Conservation (phyloP, 2,888 invertebrate species). For the Anorthoa munda region DNA sequence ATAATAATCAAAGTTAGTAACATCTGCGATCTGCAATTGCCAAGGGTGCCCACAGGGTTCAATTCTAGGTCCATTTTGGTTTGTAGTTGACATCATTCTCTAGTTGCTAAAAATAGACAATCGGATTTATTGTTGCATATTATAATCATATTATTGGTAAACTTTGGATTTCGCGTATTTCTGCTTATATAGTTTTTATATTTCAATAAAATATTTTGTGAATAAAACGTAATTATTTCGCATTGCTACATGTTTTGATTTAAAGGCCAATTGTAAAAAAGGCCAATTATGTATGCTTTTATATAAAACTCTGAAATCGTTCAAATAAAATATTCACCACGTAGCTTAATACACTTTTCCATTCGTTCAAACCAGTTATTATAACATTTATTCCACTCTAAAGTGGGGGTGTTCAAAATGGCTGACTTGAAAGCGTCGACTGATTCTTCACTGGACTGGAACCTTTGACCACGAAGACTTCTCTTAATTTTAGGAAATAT, state of each 20-base stretch:
- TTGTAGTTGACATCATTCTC: neutral
- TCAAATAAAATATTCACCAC: too few species aligned
- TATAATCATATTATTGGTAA: neutral
- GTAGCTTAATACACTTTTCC: too few species aligned
- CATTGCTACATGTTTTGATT: constrained; percentile 16
- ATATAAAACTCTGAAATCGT: neutral
- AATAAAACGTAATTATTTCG: neutral
- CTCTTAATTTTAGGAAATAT: too few species aligned
- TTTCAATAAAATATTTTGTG: constrained; percentile 11
- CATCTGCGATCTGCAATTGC: neutral
- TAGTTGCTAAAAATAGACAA: neutral
- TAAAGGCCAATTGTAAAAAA: constrained; percentile 6
- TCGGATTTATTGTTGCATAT: constrained; percentile 3
- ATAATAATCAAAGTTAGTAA: neutral
- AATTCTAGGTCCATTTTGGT: neutral
- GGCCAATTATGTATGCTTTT: neutral
- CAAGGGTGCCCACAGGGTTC: constrained; percentile 7
- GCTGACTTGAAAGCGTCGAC: too few species aligned
- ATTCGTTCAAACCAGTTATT: too few species aligned
- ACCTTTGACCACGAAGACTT: too few species aligned
- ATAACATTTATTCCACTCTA: too few species aligned
- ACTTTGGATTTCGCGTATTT: neutral
- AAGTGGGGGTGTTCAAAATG: too few species aligned
- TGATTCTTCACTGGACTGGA: too few species aligned
- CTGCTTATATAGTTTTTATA: neutral